Evolutionary conservation across 2,888 invertebrate genomes (phyloP).

Genomic region (Sturmia bella): DNA sequence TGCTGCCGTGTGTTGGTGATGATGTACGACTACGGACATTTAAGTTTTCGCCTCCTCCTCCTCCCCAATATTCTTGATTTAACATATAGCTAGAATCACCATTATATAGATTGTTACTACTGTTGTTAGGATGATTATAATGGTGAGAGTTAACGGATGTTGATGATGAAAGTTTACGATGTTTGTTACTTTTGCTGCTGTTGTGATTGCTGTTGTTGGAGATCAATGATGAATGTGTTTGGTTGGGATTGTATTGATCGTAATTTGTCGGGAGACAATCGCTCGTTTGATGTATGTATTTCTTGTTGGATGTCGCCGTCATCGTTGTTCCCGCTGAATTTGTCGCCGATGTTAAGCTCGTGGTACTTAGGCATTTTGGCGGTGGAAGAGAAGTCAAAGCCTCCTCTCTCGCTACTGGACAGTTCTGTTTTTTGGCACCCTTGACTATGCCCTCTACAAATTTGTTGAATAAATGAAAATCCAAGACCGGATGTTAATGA

Average conservation of each 20-base stretch:
- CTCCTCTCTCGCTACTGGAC: conserved; percentile 71
- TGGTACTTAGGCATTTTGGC: conserved; percentile 56
- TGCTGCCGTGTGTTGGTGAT: conserved; percentile 82
- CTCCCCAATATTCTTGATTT: conserved; percentile 81
- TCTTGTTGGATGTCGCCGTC: conserved; percentile 59
- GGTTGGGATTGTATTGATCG: conserved; percentile 77
- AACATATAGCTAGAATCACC: conserved; percentile 72
- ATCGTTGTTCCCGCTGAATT: conserved; percentile 65
- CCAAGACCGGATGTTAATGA: neutral
- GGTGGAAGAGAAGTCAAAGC: conserved; percentile 46
- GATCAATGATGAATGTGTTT: conserved; percentile 79
- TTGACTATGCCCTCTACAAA: conserved; percentile 71
- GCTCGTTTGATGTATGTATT: conserved; percentile 71
- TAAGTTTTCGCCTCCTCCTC: conserved; percentile 81
- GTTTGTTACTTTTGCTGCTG: conserved; percentile 74
- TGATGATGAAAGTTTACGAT: conserved; percentile 75
- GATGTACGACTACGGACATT: conserved; percentile 83
- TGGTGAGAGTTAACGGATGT: conserved; percentile 71
- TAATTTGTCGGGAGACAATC: conserved; percentile 75
- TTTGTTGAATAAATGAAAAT: conserved; percentile 6
- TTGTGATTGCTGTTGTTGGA: conserved; percentile 75
- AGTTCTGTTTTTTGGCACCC: conserved; percentile 72
- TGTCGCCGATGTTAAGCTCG: conserved; percentile 67
- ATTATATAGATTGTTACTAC: conserved; percentile 70
- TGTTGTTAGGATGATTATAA: conserved; percentile 71